Base-by-base conservation (phyloP, 1,140 invertebrate genomes). In the Drosophila orosa region DNA sequence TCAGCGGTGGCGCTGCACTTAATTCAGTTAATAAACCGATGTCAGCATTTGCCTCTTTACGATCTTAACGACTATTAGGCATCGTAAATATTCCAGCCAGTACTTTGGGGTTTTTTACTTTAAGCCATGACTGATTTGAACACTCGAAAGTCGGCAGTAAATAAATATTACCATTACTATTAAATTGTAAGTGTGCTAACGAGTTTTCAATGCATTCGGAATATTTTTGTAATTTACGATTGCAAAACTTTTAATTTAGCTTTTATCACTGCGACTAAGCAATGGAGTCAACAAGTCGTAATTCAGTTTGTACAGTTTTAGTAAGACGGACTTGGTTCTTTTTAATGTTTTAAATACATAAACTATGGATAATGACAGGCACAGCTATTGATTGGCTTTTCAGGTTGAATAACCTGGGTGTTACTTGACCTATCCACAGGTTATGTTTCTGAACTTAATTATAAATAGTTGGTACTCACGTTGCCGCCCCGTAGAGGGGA, bases 401-500 rank as follows among this genome's bases (percentile, higher is more conserved):
- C 45, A 3, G n/a, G 9, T 31, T 22, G 7, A 19, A 19, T 50
- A 19, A 3, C 10, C 10, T 24, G 6, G 22, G 9, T 17, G 8
- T 45, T 19, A 22, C 25, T 7, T 13, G n/a, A 17, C 3, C 5
- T 56, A 35, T 61, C n/a, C 48, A 61, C 17, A n/a, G n/a, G 19
- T 61, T 25, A 19, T 10, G 15, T n/a, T n/a, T n/a, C n/a, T n/a
- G n/a, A n/a, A n/a, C n/a, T n/a, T n/a, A n/a, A n/a, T n/a, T n/a
- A n/a, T n/a, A n/a, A n/a, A n/a, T n/a, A n/a, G n/a, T n/a, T n/a
- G n/a, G n/a, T n/a, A n/a, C 78, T 93, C 93, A 94, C 94, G 94
- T 94, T n/a, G 95, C 94, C 48, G 95, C 94, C 92, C 95, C 95
- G 77, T 97, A 97, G 54, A 96, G 94, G 4, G 96, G 96, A 92